These are phyloP conservation scores for Sphecodes monilicornis DNA, from an alignment of 2,888 invertebrate species.

Conservation along the genomic window DNA sequence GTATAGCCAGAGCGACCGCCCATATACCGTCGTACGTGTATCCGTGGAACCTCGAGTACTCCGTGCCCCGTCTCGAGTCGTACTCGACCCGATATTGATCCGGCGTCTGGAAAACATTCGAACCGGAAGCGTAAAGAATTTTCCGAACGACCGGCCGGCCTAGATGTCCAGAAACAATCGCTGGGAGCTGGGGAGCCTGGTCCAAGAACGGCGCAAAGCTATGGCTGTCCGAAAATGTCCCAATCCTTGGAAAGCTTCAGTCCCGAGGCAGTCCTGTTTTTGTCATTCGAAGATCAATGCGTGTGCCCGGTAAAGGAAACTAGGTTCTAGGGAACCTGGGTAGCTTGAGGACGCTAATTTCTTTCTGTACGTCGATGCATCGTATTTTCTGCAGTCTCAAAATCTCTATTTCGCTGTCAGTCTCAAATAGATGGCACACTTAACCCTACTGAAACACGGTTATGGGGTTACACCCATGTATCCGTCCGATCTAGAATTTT, in stretches of 20 bases:
- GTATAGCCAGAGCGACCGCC: conserved; percentile 98
- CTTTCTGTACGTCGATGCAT: neutral
- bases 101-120: conserved; percentile 89
- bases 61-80: conserved; percentile 91
- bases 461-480: too few species aligned
- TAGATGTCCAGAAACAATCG: conserved; percentile 5
- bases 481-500: too few species aligned
- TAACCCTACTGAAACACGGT: neutral
- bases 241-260: neutral
- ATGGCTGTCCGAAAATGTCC: neutral
- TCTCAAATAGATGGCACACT: neutral
- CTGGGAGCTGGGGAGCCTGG: neutral
- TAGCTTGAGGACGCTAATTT: neutral
- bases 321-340: neutral
- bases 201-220: neutral
- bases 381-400: too few species aligned
- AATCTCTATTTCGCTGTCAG: too few species aligned
- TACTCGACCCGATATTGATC: conserved; percentile 95
- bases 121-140: conserved; percentile 13
- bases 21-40: conserved; percentile 99
- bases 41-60: conserved; percentile 97
- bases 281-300: neutral
- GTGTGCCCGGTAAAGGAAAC: conserved; percentile 5
- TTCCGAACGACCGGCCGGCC: conserved; percentile 10
- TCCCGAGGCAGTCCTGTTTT: neutral